Percentiles rank a stretch among this genome's conserved stretches.
phyloP scores from a whole-genome alignment of 2,797 vertebrate species.

The Spinus pinus region DNA sequence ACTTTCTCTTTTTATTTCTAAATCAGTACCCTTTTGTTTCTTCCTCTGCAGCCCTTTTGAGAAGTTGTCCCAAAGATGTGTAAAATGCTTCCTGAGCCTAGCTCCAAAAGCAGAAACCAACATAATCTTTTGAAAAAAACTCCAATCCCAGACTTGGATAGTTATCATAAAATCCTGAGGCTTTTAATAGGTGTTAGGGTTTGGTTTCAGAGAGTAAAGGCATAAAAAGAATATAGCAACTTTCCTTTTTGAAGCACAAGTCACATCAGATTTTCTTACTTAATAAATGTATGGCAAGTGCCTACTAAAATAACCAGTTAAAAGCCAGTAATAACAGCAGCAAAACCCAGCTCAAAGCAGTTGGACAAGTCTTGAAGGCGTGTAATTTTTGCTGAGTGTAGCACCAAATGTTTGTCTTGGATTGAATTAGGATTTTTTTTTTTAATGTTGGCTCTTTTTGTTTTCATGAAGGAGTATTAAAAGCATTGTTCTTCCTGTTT shows the following conservation, averaged over 20 bases:
- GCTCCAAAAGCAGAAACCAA: background rate
- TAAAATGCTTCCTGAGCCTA: slow-evolving; percentile 8
- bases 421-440: background rate
- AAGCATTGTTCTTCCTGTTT: background rate
- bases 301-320: background rate
- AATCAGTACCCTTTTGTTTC: slow-evolving; percentile 50
- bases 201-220: slow-evolving; percentile 2
- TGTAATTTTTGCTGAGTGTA: background rate
- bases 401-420: background rate
- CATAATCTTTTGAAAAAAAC: background rate
- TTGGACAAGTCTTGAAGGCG: background rate
- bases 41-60: slow-evolving; percentile 13
- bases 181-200: background rate
- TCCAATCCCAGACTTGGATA: background rate
- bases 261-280: slow-evolving; percentile 6
- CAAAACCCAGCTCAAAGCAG: background rate
- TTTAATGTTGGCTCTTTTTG: background rate
- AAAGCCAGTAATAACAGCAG: slow-evolving; percentile 4
- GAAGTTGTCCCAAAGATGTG: slow-evolving; percentile 20
- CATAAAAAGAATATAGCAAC: background rate
- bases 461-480: background rate
- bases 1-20: slow-evolving; percentile 75
- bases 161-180: background rate
- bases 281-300: background rate
- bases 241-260: background rate